phyloP scores from a whole-genome alignment of 2,113 vertebrate genomes.

The Gadus chalcogrammus region DNA sequence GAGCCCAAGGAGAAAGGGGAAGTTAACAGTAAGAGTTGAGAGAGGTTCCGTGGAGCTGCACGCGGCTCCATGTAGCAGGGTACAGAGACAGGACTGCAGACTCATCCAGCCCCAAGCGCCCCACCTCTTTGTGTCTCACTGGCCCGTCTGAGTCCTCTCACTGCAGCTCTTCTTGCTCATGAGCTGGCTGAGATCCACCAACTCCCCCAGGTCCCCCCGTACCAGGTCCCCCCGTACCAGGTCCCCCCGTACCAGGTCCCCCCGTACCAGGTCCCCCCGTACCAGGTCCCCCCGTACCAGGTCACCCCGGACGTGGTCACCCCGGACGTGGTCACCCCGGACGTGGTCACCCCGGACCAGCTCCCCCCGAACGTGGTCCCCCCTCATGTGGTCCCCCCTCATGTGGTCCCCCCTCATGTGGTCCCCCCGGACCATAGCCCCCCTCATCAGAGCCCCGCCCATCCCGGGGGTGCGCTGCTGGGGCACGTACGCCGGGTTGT shows the following conservation, averaged over 20 bases:
- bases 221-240: constrained; percentile 67
- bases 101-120: constrained; percentile 16
- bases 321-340: too few relatives aligned
- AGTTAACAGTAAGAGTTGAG: constrained; percentile 13
- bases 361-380: too few relatives aligned
- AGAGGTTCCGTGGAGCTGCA: constrained; percentile 6
- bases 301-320: too few relatives aligned
- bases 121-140: constrained; percentile 61
- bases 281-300: too few relatives aligned
- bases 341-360: too few relatives aligned
- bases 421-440: constrained; percentile 23
- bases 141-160: constrained; percentile 86
- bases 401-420: too few relatives aligned
- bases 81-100: background rate
- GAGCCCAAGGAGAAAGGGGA: constrained; percentile 10
- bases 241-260: constrained; percentile 61
- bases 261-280: constrained; percentile 33
- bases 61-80: too few relatives aligned
- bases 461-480: constrained; percentile 58
- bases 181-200: constrained; percentile 84
- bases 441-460: constrained; percentile 64
- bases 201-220: constrained; percentile 72
- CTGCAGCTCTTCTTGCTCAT: constrained; percentile 82
- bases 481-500: constrained; percentile 61
- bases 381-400: too few relatives aligned